These are phyloP conservation scores for Phycodurus eques DNA, from an alignment of 2,113 vertebrate species.

Conservation along the genomic window DNA sequence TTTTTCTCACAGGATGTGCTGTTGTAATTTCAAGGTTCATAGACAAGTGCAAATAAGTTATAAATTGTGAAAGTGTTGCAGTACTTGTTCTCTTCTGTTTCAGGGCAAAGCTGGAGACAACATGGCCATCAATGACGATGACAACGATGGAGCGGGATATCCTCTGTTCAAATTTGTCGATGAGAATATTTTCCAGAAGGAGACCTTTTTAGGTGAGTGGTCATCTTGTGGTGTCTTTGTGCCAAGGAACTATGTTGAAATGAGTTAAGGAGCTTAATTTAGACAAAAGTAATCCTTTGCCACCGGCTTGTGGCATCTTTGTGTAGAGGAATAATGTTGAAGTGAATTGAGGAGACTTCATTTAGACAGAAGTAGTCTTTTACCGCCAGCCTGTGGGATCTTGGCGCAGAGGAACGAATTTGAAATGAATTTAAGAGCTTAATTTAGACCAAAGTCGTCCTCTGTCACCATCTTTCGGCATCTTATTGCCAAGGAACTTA, in stretches of 20 bases:
- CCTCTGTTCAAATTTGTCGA: conserved; percentile 78
- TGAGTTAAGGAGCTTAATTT: neutral
- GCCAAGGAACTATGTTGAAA: neutral
- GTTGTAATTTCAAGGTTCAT: no score
- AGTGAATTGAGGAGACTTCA: neutral
- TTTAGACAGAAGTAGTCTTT: no score
- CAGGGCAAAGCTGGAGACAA: conserved; percentile 70
- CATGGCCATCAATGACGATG: conserved; percentile 36
- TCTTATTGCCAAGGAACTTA: no score
- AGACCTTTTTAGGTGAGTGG: conserved; percentile 73
- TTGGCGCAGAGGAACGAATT: no score
- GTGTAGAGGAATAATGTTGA: neutral
- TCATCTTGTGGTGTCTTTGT: neutral
- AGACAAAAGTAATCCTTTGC: neutral
- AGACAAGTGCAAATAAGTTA: neutral
- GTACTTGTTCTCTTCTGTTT: neutral
- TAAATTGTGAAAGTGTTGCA: neutral
- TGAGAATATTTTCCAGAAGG: conserved; percentile 79
- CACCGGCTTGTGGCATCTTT: neutral
- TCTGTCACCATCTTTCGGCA: no score
- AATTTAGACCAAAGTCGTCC: neutral
- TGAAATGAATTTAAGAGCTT: neutral
- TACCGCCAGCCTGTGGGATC: no score
- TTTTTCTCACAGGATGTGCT: no score
- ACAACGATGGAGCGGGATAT: conserved; percentile 53